Evolutionary conservation across 2,888 invertebrate species (phyloP), one percentile per base, ranked within the genome.

Genomic region (Liposcelis brunnea): DNA sequence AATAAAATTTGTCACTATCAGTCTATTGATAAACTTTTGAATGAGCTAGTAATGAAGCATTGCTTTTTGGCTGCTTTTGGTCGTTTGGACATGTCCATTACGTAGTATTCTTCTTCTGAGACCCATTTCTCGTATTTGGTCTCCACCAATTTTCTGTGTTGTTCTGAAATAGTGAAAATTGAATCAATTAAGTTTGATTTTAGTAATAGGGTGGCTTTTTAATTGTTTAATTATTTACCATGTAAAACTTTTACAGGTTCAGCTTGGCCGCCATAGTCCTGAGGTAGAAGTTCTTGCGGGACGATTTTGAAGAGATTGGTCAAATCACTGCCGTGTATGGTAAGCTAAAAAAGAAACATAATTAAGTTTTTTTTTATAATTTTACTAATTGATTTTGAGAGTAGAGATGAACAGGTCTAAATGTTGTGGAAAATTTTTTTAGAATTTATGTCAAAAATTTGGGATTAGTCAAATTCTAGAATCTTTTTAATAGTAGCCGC

Each of bases 81-180:
- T 31, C 52, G 48, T 45, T 52, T 55, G 38, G 52, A 52, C 42
- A 54, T 46, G 36, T 54, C 53, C 11, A 53, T 52, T 1, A 44
- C 47, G 49, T 72, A 71, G 3, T 66, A 63, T 49, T 69, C 72
- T 0, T 70, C 65, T 52, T 77, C 76, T 36, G 70, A 64, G 52
- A 77, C 52, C 77, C 77, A 78, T 12, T 71, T 68, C 37, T 64
- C 63, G 53, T 77, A 77, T 49, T 71, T 71, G 8, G 66, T 64
- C 50, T 72, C 68, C 65, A 77, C 65, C 15, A 67, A 62, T 48
- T 65, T 65, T 5, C 71, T 65, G 43, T 73, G 71, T 51, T 68
- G 68, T 49, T 70, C 54, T 53, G 49, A 15, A 50, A 49, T 6
- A 35, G 10, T 6, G 10, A 16, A 35, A 14, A 35, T n/a, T n/a